These are phyloP conservation scores for Drosophila oshimai DNA, from an alignment of 1,140 invertebrate species.

Conservation along the genomic window DNA sequence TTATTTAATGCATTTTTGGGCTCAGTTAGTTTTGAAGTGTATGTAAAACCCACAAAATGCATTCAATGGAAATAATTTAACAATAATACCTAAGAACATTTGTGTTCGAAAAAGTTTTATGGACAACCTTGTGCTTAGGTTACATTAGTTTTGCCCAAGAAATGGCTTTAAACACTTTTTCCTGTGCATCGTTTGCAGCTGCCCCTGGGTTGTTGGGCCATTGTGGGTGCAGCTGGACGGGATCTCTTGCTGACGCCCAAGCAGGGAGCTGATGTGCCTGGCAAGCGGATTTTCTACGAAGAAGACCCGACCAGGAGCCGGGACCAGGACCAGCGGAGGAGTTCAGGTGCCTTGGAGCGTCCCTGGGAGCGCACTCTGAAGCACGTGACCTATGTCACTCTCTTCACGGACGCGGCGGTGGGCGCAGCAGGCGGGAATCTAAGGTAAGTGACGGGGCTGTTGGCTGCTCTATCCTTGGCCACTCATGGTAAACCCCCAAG, in stretches of 20 bases:
- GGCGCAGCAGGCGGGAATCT: slow-evolving; percentile 77
- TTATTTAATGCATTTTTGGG: too few relatives aligned
- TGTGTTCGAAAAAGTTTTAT: too few relatives aligned
- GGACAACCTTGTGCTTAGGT: too few relatives aligned
- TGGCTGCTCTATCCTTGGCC: too few relatives aligned
- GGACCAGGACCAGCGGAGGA: neutral
- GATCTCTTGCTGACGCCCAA: slow-evolving; percentile 76
- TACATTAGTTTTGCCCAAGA: too few relatives aligned
- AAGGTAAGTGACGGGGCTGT: slow-evolving; percentile 43
- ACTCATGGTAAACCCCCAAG: neutral
- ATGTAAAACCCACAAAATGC: too few relatives aligned
- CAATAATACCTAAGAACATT: too few relatives aligned
- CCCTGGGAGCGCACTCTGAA: slow-evolving; percentile 85
- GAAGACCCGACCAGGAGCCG: too few relatives aligned
- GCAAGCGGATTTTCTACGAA: slow-evolving; percentile 74
- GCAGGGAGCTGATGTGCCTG: slow-evolving; percentile 49
- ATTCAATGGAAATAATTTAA: too few relatives aligned
- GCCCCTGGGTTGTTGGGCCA: slow-evolving; percentile 15
- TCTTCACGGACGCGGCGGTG: slow-evolving; percentile 80
- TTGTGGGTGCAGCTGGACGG: slow-evolving; percentile 56
- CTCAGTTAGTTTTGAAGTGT: too few relatives aligned
- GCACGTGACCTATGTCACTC: slow-evolving; percentile 85
- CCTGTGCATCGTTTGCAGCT: slow-evolving; percentile 20
- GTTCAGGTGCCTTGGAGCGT: slow-evolving; percentile 8
- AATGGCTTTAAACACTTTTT: too few relatives aligned